These are phyloP conservation scores for Himalopsyche tibetana DNA, from an alignment of 2,888 invertebrate genomes.

Conservation along the genomic window DNA sequence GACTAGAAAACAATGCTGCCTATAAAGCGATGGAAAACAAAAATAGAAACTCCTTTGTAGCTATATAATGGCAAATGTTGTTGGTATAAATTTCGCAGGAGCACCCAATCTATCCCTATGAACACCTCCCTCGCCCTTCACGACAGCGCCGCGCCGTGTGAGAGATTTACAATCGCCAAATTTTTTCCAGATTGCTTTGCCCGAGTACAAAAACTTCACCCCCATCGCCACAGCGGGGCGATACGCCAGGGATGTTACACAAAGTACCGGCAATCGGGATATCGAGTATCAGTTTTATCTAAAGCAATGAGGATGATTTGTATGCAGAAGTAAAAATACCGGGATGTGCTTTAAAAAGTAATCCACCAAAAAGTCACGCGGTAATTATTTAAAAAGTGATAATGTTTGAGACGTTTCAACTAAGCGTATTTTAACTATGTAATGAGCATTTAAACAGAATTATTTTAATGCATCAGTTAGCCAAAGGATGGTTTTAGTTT, in stretches of 20 bases:
- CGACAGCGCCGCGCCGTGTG: not conserved
- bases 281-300: too few relatives aligned
- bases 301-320: too few relatives aligned
- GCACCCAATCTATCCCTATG: conserved; percentile 3
- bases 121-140: not conserved
- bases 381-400: too few relatives aligned
- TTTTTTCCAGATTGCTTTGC: conserved; percentile 26
- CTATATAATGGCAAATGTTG: conserved; percentile 1
- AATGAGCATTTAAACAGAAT: too few relatives aligned
- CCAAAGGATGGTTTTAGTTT: too few relatives aligned
- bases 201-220: conserved; percentile 12
- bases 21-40: not conserved
- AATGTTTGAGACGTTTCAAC: too few relatives aligned
- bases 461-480: too few relatives aligned
- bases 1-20: too few relatives aligned
- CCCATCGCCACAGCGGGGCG: not conserved
- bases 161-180: conserved; percentile 27
- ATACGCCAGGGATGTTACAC: not conserved
- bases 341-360: too few relatives aligned
- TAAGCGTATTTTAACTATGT: too few relatives aligned
- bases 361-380: too few relatives aligned
- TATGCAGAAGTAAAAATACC: too few relatives aligned
- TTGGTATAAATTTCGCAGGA: conserved; percentile 2
- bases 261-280: not conserved
- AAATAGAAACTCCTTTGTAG: not conserved